Conservation (phyloP, 35 echinoderm and acorn worm species). For the Antedon bifida region DNA sequence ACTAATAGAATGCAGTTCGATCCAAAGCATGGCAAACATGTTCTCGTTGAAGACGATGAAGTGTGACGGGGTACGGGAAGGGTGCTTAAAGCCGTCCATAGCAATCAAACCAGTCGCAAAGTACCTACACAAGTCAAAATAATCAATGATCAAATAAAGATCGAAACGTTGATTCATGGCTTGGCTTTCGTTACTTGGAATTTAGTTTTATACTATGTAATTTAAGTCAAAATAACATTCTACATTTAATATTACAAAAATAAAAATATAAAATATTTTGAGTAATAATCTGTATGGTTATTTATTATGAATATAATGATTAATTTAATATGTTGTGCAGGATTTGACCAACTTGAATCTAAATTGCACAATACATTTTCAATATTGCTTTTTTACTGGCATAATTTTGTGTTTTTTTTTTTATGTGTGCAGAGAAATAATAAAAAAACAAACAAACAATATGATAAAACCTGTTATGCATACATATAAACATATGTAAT, state of each 20-base stretch:
- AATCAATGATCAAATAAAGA: neutral
- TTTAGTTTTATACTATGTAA: neutral
- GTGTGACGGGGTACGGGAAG: slow-evolving; percentile 70
- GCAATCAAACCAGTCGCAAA: slow-evolving; percentile 83
- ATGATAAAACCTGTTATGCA: too few relatives aligned
- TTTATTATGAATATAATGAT: too few relatives aligned
- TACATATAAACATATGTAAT: too few relatives aligned
- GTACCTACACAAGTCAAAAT: slow-evolving; percentile 40
- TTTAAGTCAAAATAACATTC: neutral
- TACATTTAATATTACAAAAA: neutral
- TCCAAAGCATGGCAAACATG: slow-evolving; percentile 70
- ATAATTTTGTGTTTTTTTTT: too few relatives aligned
- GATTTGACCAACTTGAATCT: too few relatives aligned
- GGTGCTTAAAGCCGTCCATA: slow-evolving; percentile 68
- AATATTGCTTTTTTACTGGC: too few relatives aligned
- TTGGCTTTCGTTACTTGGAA: neutral
- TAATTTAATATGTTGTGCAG: too few relatives aligned
- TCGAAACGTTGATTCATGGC: neutral
- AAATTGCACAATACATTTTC: too few relatives aligned
- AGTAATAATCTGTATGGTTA: too few relatives aligned
- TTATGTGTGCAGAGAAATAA: too few relatives aligned
- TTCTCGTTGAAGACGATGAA: slow-evolving; percentile 83
- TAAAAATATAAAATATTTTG: too few relatives aligned
- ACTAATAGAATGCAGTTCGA: slow-evolving; percentile 73
- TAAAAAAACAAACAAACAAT: too few relatives aligned